These are phyloP conservation scores for Euzetes globulus DNA, from an alignment of 2,888 invertebrate genomes.

Conservation along the genomic window DNA sequence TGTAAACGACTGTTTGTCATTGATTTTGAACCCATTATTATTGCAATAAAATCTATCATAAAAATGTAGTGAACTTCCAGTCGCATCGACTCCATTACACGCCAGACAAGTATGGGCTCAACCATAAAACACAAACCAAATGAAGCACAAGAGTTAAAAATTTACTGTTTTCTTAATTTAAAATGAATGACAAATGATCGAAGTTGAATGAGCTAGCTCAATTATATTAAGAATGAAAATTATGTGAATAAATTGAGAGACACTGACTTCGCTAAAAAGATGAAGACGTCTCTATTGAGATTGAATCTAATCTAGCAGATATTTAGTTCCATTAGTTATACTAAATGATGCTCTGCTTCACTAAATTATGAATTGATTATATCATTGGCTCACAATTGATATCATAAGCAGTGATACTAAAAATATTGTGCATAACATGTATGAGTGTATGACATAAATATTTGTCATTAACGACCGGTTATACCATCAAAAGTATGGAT, in stretches of 20 bases:
- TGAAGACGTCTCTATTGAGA: not conserved
- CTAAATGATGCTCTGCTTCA: not conserved
- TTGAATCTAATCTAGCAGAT: not conserved
- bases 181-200: too few species aligned
- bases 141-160: too few species aligned
- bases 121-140: too few species aligned
- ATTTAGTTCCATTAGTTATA: not conserved
- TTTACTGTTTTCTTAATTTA: too few species aligned
- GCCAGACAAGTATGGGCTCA: too few species aligned
- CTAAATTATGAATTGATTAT: conserved; percentile 12
- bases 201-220: too few species aligned
- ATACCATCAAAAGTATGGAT: not conserved
- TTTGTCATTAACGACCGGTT: not conserved
- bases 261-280: not conserved
- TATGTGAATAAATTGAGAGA: too few species aligned
- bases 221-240: too few species aligned
- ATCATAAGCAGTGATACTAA: not conserved
- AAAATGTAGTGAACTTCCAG: not conserved
- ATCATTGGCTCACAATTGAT: not conserved
- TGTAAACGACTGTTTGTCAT: not conserved
- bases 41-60: not conserved
- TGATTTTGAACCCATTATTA: not conserved
- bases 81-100: not conserved
- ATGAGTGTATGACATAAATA: not conserved
- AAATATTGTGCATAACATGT: not conserved